Evolutionary conservation across 2,888 invertebrate species (phyloP).

Genomic region (Herminia tarsipennalis): DNA sequence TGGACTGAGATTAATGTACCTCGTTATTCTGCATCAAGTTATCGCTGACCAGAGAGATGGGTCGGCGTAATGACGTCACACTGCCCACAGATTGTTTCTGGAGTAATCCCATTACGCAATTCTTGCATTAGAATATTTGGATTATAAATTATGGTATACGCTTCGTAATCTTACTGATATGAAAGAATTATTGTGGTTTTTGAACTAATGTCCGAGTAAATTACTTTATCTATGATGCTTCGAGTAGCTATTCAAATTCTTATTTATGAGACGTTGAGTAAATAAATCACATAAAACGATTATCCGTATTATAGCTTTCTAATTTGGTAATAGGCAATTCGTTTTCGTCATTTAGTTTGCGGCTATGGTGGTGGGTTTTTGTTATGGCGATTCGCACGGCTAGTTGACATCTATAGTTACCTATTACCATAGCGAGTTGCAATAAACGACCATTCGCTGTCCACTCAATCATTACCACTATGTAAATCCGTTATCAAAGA

Average conservation of each 20-base stretch:
- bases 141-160: slow-evolving; percentile 58
- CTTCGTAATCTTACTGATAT: slow-evolving; percentile 56
- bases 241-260: slow-evolving; percentile 44
- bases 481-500: not conserved
- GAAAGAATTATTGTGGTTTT: slow-evolving; percentile 61
- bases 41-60: slow-evolving; percentile 59
- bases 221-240: slow-evolving; percentile 47
- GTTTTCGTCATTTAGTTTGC: slow-evolving; percentile 15
- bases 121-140: slow-evolving; percentile 57
- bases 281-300: slow-evolving; percentile 40
- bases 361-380: too few species aligned
- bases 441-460: too few species aligned
- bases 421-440: too few species aligned
- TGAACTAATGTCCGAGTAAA: slow-evolving; percentile 50
- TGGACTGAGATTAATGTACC: slow-evolving; percentile 60
- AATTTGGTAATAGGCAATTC: slow-evolving; percentile 30
- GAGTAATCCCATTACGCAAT: slow-evolving; percentile 59
- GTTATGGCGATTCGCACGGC: too few species aligned
- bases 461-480: too few species aligned
- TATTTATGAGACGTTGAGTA: slow-evolving; percentile 39
- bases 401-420: too few species aligned
- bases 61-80: slow-evolving; percentile 55
- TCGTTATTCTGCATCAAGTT: slow-evolving; percentile 50
- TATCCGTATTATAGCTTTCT: slow-evolving; percentile 29
- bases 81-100: slow-evolving; percentile 44